phyloP scores from a whole-genome alignment of 1,140 invertebrate genomes.

The Trichoplusia ni region DNA sequence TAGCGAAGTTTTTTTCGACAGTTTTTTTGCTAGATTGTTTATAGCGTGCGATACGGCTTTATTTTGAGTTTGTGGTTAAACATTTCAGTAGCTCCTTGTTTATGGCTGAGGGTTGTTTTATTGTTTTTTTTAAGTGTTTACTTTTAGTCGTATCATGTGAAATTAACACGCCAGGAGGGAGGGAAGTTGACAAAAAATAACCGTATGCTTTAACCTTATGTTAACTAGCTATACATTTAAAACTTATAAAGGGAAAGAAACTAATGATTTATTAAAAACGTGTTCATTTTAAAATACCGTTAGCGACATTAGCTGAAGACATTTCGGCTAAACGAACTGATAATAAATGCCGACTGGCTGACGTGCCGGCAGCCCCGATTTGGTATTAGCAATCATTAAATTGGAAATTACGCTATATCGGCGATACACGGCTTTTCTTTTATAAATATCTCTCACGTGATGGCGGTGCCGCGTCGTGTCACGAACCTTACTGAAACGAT shows the following conservation, averaged over 20 bases:
- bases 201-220: neutral
- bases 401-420: conserved; percentile 79
- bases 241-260: neutral
- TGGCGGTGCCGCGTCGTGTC: conserved; percentile 74
- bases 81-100: conserved; percentile 72
- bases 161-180: conserved; percentile 37
- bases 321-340: conserved; percentile 50
- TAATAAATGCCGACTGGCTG: conserved; percentile 59
- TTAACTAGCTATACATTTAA: neutral
- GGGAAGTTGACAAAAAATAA: conserved; percentile 8
- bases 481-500: conserved; percentile 74
- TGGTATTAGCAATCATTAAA: conserved; percentile 80
- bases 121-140: conserved; percentile 65
- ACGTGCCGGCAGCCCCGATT: conserved; percentile 70
- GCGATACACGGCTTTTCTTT: conserved; percentile 76
- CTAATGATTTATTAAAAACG: neutral
- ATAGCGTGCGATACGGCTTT: conserved; percentile 65
- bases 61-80: conserved; percentile 77
- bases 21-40: conserved; percentile 64
- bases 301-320: conserved; percentile 38
- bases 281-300: conserved; percentile 12
- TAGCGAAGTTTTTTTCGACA: conserved; percentile 70
- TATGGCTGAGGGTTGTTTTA: conserved; percentile 70
- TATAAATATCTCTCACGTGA: conserved; percentile 81
- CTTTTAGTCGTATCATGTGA: conserved; percentile 43